Evolutionary conservation across 2,797 vertebrate species (phyloP), one percentile per base, ranked within the genome.

Genomic region (Cetoscarus ocellatus): DNA sequence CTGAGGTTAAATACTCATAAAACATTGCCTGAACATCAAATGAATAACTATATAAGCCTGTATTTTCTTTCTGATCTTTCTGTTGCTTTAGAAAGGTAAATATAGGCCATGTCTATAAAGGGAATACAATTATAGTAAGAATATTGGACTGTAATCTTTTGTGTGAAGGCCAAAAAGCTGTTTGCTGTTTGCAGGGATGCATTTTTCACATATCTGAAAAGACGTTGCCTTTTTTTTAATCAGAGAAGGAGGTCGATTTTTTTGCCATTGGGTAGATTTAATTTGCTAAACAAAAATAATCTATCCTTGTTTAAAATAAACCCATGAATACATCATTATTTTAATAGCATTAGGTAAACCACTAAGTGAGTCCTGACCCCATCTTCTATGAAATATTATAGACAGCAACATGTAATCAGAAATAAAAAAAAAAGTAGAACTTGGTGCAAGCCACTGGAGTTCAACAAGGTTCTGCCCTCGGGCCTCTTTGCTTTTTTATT

Each of bases 221-320:
- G 52, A 5, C 0, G 80, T 43, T 68, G 78, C 70, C 54, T 73
- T 86, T 86, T 88, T 61, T 39, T n/a, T n/a, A 64, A 61, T 59
- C 19, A 18, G 58, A 70, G 43, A 35, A 77, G n/a, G n/a, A 17
- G 11, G 15, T 43, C 4, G 18, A 63, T 64, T 73, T 65, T 55
- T 18, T 65, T 70, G 48, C 76, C 69, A 74, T 77, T 50, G 67
- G 44, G 35, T 61, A 64, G 5, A 67, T 74, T 66, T 61, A 35
- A 80, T 70, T 44, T 54, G 36, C 19, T 56, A 27, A 27, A n/a
- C n/a, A n/a, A 27, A 27, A 27, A 27, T 27, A 27, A 27, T 59
- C 19, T 54, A 8, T n/a, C 7, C 3, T 3, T 57, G 55, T 49
- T 50, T 11, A 43, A 55, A 40, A 27, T 27, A 27, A 27, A 27